phyloP scores from a whole-genome alignment of 1,140 invertebrate species.

The Drosophila setifemur region DNA sequence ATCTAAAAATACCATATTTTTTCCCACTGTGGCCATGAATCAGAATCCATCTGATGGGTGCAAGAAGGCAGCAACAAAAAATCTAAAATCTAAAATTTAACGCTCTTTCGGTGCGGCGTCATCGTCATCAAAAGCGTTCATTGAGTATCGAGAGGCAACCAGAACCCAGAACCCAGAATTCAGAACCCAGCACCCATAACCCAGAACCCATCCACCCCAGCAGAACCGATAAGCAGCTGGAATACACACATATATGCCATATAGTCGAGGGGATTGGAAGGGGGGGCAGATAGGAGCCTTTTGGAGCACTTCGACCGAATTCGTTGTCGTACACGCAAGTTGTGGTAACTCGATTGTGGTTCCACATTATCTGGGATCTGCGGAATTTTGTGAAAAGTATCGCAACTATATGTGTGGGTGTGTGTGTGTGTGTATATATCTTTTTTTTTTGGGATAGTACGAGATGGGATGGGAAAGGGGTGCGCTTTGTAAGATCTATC shows the following conservation, averaged over 20 bases:
- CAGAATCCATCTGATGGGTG: slow-evolving; percentile 14
- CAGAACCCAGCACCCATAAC: slow-evolving; percentile 10
- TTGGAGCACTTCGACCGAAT: slow-evolving; percentile 55
- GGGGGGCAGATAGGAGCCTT: slow-evolving; percentile 36
- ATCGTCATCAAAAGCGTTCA: slow-evolving; percentile 52
- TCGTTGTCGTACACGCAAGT: slow-evolving; percentile 55
- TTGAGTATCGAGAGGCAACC: slow-evolving; percentile 60
- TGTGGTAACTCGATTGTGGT: slow-evolving; percentile 60
- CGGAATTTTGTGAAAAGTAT: slow-evolving; percentile 51
- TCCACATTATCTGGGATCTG: slow-evolving; percentile 63
- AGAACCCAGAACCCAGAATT: slow-evolving; percentile 2
- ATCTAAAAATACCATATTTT: not conserved
- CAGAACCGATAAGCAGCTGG: slow-evolving; percentile 66
- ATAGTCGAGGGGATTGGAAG: slow-evolving; percentile 3
- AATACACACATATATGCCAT: slow-evolving; percentile 5
- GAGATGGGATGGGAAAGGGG: not conserved
- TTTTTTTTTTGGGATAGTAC: not conserved
- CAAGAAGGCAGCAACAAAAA: slow-evolving; percentile 6
- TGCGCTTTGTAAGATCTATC: slow-evolving; percentile 33
- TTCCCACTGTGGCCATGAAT: slow-evolving; percentile 27
- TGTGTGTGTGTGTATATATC: not conserved
- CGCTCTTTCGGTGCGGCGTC: slow-evolving; percentile 12
- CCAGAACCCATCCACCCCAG: slow-evolving; percentile 2
- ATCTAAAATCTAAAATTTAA: not conserved
- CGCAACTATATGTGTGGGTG: not conserved